Evolutionary conservation across 2,797 vertebrate species (phyloP).

Genomic region (Syncerus caffer): DNA sequence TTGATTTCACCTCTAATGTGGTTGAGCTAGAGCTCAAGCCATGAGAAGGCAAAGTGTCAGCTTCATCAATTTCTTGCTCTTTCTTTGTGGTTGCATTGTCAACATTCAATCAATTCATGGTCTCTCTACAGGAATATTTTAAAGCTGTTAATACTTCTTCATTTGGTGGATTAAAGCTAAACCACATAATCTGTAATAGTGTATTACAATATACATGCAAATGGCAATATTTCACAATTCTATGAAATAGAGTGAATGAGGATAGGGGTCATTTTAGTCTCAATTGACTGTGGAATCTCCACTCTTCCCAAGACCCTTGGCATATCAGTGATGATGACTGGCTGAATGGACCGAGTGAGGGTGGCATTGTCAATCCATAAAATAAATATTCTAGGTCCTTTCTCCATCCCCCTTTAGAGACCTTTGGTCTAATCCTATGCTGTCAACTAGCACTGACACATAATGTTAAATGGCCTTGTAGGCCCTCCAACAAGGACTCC

Average conservation of each 20-base stretch:
- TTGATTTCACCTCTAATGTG: background rate
- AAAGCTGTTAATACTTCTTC: constrained; percentile 13
- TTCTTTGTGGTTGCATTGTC: background rate
- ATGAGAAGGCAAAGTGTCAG: background rate
- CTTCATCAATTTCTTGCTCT: background rate
- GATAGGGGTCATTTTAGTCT: background rate
- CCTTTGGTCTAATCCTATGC: background rate
- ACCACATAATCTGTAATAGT: background rate
- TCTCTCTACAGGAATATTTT: constrained; percentile 39
- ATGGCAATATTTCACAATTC: background rate
- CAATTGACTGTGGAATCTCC: background rate
- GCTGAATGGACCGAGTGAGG: background rate
- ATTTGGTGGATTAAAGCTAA: constrained; percentile 48
- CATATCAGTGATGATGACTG: background rate
- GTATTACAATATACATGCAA: background rate
- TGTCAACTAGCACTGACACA: background rate
- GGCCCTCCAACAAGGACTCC: background rate
- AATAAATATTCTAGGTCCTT: background rate
- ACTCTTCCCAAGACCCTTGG: background rate
- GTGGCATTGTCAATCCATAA: background rate
- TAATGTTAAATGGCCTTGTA: background rate
- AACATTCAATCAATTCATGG: background rate
- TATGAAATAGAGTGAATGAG: background rate
- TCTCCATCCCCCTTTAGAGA: background rate
- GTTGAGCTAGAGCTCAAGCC: background rate